Evolutionary conservation across 1,140 invertebrate genomes (phyloP), one percentile per base, ranked within the genome.

Genomic region (Drosophila arawakana): DNA sequence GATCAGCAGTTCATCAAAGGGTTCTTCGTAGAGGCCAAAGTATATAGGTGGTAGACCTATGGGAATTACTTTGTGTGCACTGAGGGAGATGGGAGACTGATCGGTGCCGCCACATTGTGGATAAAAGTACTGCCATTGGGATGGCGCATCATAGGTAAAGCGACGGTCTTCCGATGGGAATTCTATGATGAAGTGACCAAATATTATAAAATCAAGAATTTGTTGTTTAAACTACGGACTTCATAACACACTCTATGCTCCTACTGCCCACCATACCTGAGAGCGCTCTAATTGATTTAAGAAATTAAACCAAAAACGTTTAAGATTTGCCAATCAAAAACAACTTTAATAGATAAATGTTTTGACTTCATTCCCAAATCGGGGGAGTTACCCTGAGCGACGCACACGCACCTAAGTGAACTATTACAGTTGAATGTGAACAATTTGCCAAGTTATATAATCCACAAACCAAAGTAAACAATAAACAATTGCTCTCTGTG

Each of bases 31-130:
- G 2, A 65, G 30, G 1, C 58, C 75, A 2, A 89, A 84, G 8
- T 69, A 5, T 35, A 89, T 18, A 0, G 84, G 78, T 0, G 75
- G 78, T 46, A 89, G 13, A 0, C 58, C 75, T 50, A 90, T 75
- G 2, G 84, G 49, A 44, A 84, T 71, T 0, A 54, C 69, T 43
- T 89, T 89, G 3, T 65, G 71, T 0, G 25, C 25, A 43, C 43
- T 81, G 0, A 89, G 80, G 0, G 80, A 55, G 11, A 89, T 84
- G 1, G 84, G 84, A 3, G 84, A 89, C 49, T 89, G 84, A 3
- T 68, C 52, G 1, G 35, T 3, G 0, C 84, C 84, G 2, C 81
- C 78, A 30, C 84, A 89, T 0, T 68, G 18, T 0, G 74, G 72
- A 55, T 57, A 78, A 3, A 7, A 43, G 3, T 57, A n/a, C 30